phyloP scores from a whole-genome alignment of 2,888 invertebrate species.

The Eristalis pertinax region DNA sequence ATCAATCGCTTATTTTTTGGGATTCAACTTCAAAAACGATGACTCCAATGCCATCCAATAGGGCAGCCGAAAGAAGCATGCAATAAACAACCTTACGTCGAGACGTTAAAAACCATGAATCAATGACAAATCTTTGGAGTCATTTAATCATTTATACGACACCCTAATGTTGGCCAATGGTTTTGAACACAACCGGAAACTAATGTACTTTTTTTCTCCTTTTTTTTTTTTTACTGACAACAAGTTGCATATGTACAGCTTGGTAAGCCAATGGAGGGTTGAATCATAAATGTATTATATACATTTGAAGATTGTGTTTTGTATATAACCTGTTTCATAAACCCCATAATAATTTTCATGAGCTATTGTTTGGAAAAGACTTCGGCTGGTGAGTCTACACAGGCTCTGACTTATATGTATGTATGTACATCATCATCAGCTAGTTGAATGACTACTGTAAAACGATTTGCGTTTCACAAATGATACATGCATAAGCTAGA shows the following conservation, averaged over 20 bases:
- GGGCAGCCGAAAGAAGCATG: constrained; percentile 3
- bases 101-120: constrained; percentile 10
- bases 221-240: constrained; percentile 15
- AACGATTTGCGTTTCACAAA: not conserved
- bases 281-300: not conserved
- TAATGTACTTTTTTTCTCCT: not conserved
- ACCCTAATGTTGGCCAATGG: constrained; percentile 28
- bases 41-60: not conserved
- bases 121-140: constrained; percentile 41
- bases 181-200: constrained; percentile 9
- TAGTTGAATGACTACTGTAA: not conserved
- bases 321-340: not conserved
- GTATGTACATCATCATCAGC: too few species aligned
- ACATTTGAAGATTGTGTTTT: constrained; percentile 3
- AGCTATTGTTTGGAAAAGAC: too few species aligned
- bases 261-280: constrained; percentile 16
- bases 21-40: constrained; percentile 7
- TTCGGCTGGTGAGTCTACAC: too few species aligned
- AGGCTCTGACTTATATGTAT: too few species aligned
- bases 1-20: constrained; percentile 35
- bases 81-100: constrained; percentile 28
- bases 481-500: constrained; percentile 2
- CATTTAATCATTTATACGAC: constrained; percentile 7
- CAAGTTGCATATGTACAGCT: not conserved
- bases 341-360: too few species aligned